Conservation (phyloP, 2,888 invertebrate species). For the Tipula lateralis region DNA sequence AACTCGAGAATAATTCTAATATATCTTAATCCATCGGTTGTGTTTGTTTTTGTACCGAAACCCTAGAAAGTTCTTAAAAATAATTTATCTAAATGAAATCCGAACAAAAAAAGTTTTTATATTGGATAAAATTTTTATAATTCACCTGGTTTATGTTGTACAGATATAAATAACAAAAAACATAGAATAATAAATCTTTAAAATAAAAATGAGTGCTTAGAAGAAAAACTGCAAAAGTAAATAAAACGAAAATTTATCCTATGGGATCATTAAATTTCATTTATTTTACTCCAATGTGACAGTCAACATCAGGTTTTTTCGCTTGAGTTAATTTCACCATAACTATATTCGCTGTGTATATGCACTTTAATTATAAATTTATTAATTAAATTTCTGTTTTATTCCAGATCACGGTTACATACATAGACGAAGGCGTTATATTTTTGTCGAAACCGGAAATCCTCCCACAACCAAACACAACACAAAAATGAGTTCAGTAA, state of each 20-base stretch:
- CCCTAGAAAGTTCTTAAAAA: neutral
- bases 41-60: too few species aligned
- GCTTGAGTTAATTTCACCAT: too few species aligned
- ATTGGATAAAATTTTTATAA: neutral
- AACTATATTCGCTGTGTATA: too few species aligned
- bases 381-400: neutral
- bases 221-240: neutral
- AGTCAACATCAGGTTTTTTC: neutral
- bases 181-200: neutral
- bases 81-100: neutral
- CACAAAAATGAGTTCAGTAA: conserved; percentile 42
- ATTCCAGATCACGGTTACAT: neutral
- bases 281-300: neutral
- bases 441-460: neutral
- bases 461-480: neutral
- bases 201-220: neutral
- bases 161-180: neutral
- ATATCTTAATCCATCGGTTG: neutral
- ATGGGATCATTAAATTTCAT: neutral
- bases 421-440: neutral
- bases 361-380: neutral
- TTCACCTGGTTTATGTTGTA: conserved; percentile 4
- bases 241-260: neutral
- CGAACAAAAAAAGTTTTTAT: neutral
- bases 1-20: neutral